These are phyloP conservation scores for Oscheius sp. DNA, from an alignment of 2,888 invertebrate species.

Conservation along the genomic window DNA sequence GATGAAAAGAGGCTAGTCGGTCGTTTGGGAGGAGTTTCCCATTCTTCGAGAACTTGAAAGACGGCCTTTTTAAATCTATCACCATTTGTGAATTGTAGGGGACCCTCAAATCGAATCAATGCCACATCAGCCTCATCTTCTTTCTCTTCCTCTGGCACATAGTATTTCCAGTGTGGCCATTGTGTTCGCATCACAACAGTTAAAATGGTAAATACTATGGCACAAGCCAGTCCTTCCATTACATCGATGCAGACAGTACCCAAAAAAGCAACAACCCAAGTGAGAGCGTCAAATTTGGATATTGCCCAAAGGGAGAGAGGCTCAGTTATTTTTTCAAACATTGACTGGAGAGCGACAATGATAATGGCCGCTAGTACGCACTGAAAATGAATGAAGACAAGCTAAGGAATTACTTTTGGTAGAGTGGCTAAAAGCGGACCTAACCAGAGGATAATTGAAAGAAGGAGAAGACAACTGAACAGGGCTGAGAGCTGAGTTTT, in stretches of 20 bases:
- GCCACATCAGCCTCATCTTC: constrained; percentile 17
- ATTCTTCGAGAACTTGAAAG: background rate
- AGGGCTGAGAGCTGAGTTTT: constrained; percentile 80
- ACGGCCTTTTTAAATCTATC: constrained; percentile 24
- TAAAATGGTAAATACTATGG: constrained; percentile 66
- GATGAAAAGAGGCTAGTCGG: background rate
- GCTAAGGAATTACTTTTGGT: constrained; percentile 77
- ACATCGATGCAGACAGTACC: constrained; percentile 68
- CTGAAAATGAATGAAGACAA: constrained; percentile 32
- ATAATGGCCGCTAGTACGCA: constrained; percentile 71
- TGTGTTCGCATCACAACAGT: constrained; percentile 69
- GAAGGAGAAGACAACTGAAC: constrained; percentile 80
- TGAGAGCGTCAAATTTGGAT: constrained; percentile 78
- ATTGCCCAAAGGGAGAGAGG: constrained; percentile 80
- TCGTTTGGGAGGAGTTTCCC: constrained; percentile 1
- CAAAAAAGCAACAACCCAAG: constrained; percentile 68
- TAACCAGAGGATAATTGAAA: constrained; percentile 84
- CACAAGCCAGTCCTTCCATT: constrained; percentile 65
- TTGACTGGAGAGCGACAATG: constrained; percentile 70
- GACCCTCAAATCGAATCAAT: constrained; percentile 23
- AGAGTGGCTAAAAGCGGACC: constrained; percentile 86
- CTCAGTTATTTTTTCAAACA: constrained; percentile 78
- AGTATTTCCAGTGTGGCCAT: constrained; percentile 34
- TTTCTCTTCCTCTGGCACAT: constrained; percentile 2
- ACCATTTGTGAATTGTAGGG: constrained; percentile 24